Base-by-base conservation (phyloP, 2,113 vertebrate genomes). In the Steatornis caripensis region DNA sequence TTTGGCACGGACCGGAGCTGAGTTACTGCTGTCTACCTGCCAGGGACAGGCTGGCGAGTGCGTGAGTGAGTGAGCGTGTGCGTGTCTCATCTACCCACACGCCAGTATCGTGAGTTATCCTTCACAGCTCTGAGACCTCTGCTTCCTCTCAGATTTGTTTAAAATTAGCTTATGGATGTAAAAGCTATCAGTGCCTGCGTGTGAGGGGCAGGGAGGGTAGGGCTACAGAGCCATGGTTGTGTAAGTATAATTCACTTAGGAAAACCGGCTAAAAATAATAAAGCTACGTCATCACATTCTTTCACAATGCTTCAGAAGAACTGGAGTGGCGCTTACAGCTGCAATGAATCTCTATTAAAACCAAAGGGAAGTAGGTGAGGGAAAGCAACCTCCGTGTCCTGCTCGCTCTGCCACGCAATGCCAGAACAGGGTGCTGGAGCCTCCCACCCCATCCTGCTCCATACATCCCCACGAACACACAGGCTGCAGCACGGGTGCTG, bases 271-370 rank as follows among this genome's bases (percentile, higher is more conserved):
- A 96, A 97, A 97, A 97, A 97, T 95, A 97, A 94, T 75, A 91
- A 84, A 92, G 94, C 95, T 84, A 78, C 94, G 89, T 97, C 96
- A 95, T 95, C 94, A 75, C 94, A 95, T 97, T 97, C 93, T 95
- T 95, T 91, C 80, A 81, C 87, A 91, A 51, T 64, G 87, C 53
- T 82, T 79, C 72, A 75, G 94, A 95, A 95, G 76, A 78, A 71
- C 46, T 34, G 13, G 89, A 92, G 84, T 58, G 64, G 89, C 3
- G 22, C 80, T 93, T 89, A 69, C 49, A 90, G 89, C 86, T 91
- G 89, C 10, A 6, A 87, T 5, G 4, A 89, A 90, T 43, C 61
- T 30, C 17, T 22, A 2, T 30, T 48, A 74, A 84, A 95, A 57
- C 57, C 20, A n/a, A 93, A 92, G 41, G 26, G 66, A 93, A 88